A percentile compares a stretch with the other conserved stretches of the same genome.
phyloP scores from a whole-genome alignment of 2,888 invertebrate genomes.

The Watsonalla binaria region DNA sequence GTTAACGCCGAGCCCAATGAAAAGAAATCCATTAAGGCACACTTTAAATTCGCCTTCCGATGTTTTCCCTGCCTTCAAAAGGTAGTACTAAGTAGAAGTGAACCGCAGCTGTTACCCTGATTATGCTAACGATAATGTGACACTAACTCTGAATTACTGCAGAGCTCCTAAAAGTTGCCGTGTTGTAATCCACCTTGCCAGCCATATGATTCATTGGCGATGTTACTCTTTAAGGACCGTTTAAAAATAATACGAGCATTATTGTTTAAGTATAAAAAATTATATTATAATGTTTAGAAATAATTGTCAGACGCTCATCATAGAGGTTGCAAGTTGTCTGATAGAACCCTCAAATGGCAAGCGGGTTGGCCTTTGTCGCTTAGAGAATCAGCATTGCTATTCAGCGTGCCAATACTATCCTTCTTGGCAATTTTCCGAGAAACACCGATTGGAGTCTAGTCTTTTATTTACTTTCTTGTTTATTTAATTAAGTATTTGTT shows the following conservation, averaged over 20 bases:
- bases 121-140: slow-evolving; percentile 55
- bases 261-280: no score
- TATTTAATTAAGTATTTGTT: no score
- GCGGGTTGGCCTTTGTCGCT: no score
- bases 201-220: slow-evolving; percentile 4
- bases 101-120: slow-evolving; percentile 39
- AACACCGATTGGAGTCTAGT: no score
- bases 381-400: no score
- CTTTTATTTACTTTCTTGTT: no score
- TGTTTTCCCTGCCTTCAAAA: slow-evolving; percentile 28
- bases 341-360: no score
- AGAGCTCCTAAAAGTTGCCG: slow-evolving; percentile 12
- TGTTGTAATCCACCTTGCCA: slow-evolving; percentile 13
- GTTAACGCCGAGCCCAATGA: slow-evolving; percentile 18
- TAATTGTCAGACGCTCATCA: no score
- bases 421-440: no score
- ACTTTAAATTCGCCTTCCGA: slow-evolving; percentile 36
- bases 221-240: slow-evolving; percentile 1
- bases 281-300: no score
- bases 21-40: slow-evolving; percentile 37
- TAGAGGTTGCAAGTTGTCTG: no score
- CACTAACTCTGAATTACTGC: slow-evolving; percentile 36
- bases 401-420: no score
- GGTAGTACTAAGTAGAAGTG: slow-evolving; percentile 7
- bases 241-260: not conserved